Conservation (phyloP, 2,888 invertebrate species). For the Drosophila meridiana region DNA sequence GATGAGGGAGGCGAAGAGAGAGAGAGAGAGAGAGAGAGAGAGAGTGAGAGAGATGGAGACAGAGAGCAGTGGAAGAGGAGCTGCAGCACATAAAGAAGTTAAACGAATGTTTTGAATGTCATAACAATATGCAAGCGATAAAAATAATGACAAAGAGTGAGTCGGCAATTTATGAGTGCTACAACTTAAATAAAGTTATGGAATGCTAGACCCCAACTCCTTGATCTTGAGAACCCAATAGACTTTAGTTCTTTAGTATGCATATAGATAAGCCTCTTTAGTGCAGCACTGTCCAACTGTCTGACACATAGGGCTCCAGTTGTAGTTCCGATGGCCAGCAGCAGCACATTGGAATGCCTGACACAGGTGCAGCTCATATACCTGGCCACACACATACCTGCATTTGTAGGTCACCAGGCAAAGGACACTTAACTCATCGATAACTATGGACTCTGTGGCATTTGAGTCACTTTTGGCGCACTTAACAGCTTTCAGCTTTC, state of each 20-base stretch:
- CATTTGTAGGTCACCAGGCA: slow-evolving; percentile 37
- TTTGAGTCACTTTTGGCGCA: background rate
- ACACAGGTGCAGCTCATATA: slow-evolving; percentile 92
- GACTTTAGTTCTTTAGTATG: slow-evolving; percentile 91
- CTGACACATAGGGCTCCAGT: slow-evolving; percentile 92
- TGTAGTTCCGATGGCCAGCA: slow-evolving; percentile 88
- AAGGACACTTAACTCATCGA: background rate
- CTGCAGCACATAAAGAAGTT: slow-evolving; percentile 36
- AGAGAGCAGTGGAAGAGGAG: background rate
- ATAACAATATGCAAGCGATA: slow-evolving; percentile 70
- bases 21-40: background rate
- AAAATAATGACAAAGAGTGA: slow-evolving; percentile 49
- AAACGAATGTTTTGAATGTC: slow-evolving; percentile 64
- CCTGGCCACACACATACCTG: slow-evolving; percentile 84
- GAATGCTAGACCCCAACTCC: slow-evolving; percentile 87
- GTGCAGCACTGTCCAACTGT: slow-evolving; percentile 98
- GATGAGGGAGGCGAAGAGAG: background rate
- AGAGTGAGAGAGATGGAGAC: background rate
- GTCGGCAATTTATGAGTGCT: slow-evolving; percentile 56
- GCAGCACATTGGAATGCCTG: slow-evolving; percentile 93
- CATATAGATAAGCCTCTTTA: slow-evolving; percentile 92
- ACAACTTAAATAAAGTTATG: slow-evolving; percentile 49
- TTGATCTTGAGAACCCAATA: slow-evolving; percentile 99
- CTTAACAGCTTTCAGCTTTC: background rate
- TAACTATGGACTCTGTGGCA: background rate